Base-by-base conservation (phyloP, 2,113 vertebrate species). In the Gallinago jamesoni region DNA sequence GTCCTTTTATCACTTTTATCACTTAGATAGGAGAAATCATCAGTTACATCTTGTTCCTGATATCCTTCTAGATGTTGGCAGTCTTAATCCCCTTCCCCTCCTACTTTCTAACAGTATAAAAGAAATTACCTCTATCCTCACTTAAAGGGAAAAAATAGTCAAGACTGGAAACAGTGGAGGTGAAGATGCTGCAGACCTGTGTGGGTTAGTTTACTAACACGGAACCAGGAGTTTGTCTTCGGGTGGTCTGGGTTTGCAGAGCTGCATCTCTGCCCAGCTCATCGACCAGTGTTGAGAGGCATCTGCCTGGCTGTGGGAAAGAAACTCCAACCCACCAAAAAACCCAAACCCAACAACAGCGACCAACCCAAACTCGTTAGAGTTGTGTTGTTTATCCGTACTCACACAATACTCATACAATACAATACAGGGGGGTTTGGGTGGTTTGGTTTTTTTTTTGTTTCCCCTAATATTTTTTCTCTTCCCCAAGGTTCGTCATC, bases 401-500 rank as follows among this genome's bases (percentile, higher is more conserved):
- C 14, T 45, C 45, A 35, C 7, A 37, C 8, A 57, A 16, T 55
- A 55, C 8, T 55, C 28, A 77, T 22, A 73, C 21, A 75, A 25
- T 66, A 47, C 7, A n/a, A 6, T 14, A n/a, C 21, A 45, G 24
- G 41, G 13, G 50, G 24, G 7, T 11, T 56, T 20, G 39, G 39
- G 39, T 30, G 7, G 22, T 11, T 20, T 48, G 11, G 47, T 43
- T 45, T 3, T 57, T n/a, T 24, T 57, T 41, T 9, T 9, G 4
- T 6, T 23, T 22, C 24, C 4, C 8, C 45, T 76, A 39, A 80
- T 73, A 17, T 33, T 63, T 4, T 33, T 82, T 74, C 45, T 67
- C 4, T 90, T 79, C 60, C 39, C 45, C 23, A 37, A 99, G 99
- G 98, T 99, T 85, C 98, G 98, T 48, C 99, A 99, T 97, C 98